A percentile compares a stretch with the other conserved stretches of the same genome.
These are phyloP conservation scores for Thaumatotibia leucotreta DNA, from an alignment of 1,140 invertebrate genomes.

Conservation along the genomic window DNA sequence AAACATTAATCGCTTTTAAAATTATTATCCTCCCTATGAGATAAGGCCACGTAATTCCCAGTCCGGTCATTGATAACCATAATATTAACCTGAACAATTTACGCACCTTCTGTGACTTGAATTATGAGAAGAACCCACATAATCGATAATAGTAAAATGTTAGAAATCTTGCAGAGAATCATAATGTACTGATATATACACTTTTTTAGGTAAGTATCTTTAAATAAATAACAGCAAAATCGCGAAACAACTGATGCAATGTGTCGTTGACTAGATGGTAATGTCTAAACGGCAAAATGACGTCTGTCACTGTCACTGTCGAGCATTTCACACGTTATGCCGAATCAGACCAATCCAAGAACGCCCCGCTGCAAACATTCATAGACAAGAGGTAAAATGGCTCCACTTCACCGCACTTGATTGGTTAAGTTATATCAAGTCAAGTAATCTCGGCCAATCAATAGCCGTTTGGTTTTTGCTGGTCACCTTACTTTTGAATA, in stretches of 20 bases:
- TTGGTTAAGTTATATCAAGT: too few relatives aligned
- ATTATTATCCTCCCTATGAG: conserved; percentile 43
- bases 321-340: background rate
- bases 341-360: background rate
- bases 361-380: too few relatives aligned
- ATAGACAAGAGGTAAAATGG: too few relatives aligned
- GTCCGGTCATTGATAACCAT: background rate
- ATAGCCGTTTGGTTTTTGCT: too few relatives aligned
- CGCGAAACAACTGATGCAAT: background rate
- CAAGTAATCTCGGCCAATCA: too few relatives aligned
- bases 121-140: background rate
- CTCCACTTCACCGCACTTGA: too few relatives aligned
- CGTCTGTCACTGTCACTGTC: background rate
- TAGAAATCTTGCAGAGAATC: background rate
- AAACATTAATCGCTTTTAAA: background rate
- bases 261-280: background rate
- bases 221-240: background rate
- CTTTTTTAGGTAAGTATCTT: background rate
- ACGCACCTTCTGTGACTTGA: conserved; percentile 10
- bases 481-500: too few relatives aligned
- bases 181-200: background rate
- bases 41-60: conserved; percentile 67
- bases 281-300: background rate
- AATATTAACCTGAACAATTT: background rate
- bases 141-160: background rate